Base-by-base conservation (phyloP, 1,140 invertebrate genomes). In the Drepana arcuata region DNA sequence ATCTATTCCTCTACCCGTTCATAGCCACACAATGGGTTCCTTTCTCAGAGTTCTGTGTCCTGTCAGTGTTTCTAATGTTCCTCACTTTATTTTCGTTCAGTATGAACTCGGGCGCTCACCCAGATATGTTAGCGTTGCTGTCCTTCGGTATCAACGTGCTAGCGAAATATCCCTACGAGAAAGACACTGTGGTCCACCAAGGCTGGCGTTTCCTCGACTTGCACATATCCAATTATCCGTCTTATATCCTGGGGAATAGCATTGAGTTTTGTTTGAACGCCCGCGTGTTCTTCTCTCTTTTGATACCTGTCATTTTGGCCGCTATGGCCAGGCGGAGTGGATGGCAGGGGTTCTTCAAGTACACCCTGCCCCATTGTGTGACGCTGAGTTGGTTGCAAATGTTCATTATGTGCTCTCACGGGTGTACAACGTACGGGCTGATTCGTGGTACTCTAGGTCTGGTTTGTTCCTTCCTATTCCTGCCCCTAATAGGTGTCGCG, bases 301-400 rank as follows among this genome's bases (percentile, higher is more conserved):
- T 92, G 4, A 93, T 95, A 32, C 92, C 92, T 0, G 59, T 89
- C 0, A 87, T 95, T 10, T 86, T 95, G 30, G 49, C 90, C 0
- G 84, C 88, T 48, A 90, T 95, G 87, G 91, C 92, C 1, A 84
- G 86, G 0, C 83, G 89, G 16, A 88, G 90, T 7, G 85, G 88
- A 29, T 95, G 93, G 92, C 86, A 89, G 31, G 93, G 93, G 1
- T 88, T 89, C 7, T 93, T 94, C 54, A 89, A 89, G 37, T 89
- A 86, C 16, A 72, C 94, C 0, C 88, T 95, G 23, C 93, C 94
- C 0, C 94, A 95, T 72, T 92, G 93, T 28, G 92, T 95, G 0
- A 93, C 92, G 0, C 83, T 95, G 3, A 93, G 92, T 55, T 95
- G 94, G 94, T 89, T 93, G 62, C 93, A 95, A 55, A 89, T 95